Evolutionary conservation across 2,113 vertebrate genomes (phyloP).

Genomic region (Procapra przewalskii): DNA sequence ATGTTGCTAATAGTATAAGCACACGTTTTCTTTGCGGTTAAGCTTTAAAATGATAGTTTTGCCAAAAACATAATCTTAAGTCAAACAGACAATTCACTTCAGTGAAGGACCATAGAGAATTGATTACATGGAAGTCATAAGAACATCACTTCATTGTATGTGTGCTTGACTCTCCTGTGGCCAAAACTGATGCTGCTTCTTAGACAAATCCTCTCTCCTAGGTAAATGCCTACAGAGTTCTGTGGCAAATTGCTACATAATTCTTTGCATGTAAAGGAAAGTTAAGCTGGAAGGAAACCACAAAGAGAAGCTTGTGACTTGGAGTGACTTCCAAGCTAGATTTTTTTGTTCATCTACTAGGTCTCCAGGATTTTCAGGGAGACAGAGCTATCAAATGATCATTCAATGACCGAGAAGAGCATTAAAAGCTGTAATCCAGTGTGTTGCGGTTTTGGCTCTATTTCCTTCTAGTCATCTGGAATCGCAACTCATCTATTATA

Average conservation of each 20-base stretch:
- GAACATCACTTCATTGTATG: slow-evolving; percentile 66
- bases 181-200: slow-evolving; percentile 75
- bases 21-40: slow-evolving; percentile 56
- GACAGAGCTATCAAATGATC: neutral
- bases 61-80: slow-evolving; percentile 64
- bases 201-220: slow-evolving; percentile 60
- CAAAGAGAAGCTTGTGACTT: neutral
- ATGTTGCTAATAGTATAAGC: slow-evolving; percentile 40
- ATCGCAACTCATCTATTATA: neutral
- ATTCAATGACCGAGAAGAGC: fast-evolving
- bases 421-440: neutral
- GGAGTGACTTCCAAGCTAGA: neutral
- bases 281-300: neutral
- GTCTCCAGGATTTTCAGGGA: neutral
- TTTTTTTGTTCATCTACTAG: neutral
- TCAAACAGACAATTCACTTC: slow-evolving; percentile 68
- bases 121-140: slow-evolving; percentile 63
- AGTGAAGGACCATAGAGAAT: slow-evolving; percentile 54
- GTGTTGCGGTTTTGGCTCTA: neutral
- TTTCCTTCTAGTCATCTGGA: neutral
- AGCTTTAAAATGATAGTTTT: slow-evolving; percentile 69
- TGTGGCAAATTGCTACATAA: neutral
- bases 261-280: neutral
- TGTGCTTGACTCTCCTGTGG: slow-evolving; percentile 63
- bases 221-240: slow-evolving; percentile 47